These are phyloP conservation scores for Sinelater perroti DNA, from an alignment of 2,888 invertebrate species.

Conservation along the genomic window DNA sequence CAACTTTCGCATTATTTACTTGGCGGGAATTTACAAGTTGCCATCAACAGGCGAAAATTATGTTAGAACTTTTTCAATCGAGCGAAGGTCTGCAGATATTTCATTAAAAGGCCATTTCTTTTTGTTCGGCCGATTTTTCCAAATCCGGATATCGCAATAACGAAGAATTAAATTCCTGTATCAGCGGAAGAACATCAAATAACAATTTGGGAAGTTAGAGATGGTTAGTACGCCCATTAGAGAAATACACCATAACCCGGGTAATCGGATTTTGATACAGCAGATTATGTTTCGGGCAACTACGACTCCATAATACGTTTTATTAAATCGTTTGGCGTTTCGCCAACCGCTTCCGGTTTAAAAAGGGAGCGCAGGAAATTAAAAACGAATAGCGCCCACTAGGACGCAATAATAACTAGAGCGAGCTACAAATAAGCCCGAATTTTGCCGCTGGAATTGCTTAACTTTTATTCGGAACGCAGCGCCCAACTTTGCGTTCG, in stretches of 20 bases:
- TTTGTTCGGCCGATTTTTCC: too few species aligned
- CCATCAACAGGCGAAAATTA: too few species aligned
- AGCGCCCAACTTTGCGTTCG: constrained; percentile 14
- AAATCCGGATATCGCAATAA: too few species aligned
- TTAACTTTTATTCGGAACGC: constrained; percentile 18
- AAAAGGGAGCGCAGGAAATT: not conserved
- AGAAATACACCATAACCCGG: constrained; percentile 27
- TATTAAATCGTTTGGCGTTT: constrained; percentile 22
- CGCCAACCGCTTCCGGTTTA: constrained; percentile 11
- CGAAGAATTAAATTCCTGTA: constrained; percentile 25
- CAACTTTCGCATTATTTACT: too few species aligned
- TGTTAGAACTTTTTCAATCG: too few species aligned
- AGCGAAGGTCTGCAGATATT: too few species aligned
- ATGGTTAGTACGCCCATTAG: constrained; percentile 27
- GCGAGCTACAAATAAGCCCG: constrained; percentile 5
- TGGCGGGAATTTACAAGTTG: too few species aligned
- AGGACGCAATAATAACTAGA: not conserved
- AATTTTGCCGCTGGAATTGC: constrained; percentile 12
- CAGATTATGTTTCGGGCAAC: constrained; percentile 24
- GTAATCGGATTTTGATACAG: constrained; percentile 30
- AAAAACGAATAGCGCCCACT: not conserved
- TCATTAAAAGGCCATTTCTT: too few species aligned
- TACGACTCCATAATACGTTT: constrained; percentile 26
- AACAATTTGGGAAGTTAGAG: constrained; percentile 29
- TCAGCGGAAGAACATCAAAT: constrained; percentile 18